Evolutionary conservation across 2,797 vertebrate genomes (phyloP), one percentile per base, ranked within the genome.

Genomic region (Ctenosaura bakeri): DNA sequence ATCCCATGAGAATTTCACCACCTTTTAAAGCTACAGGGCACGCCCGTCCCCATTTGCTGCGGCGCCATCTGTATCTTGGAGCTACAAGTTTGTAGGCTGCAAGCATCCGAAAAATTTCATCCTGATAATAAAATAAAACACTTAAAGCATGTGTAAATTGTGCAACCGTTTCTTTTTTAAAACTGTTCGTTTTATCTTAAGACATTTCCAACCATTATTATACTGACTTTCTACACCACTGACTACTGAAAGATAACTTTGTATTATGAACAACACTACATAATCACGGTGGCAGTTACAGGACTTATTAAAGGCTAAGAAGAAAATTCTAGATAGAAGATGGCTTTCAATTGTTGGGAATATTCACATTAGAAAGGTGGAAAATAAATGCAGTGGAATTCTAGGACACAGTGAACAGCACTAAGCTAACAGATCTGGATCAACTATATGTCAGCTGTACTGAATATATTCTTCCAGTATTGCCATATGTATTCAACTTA

Each of bases 1-100:
- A 97, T 91, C 99, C 99, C 92, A 95, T 95, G 79, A 96, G 85
- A 86, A 98, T 91, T 81, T 96, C 96, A 56, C 98, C 98, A 78
- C 98, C 97, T 93, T 98, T 99, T 13, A 99, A 97, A 94, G 98
- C 97, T 78, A 99, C 98, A 0, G 99, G 99, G 93, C 99, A 99
- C 14, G 81, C 92, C 79, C 83, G 94, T 1, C 98, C 98, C 99
- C 99, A 99, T 91, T 96, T 97, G 95, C 99, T 99, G 92, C 98
- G 97, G 78, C 93, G 97, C 99, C 99, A 99, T 81, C 97, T 96
- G 52, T 98, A 98, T 81, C 98, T 97, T 66, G 97, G 98, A 3
- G 97, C 98, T 38, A 98, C 94, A 22, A 88, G 94, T 89, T 94
- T 97, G 71, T 85, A 95, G 85, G 97, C 95, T 26, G 97, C 97